phyloP scores from a whole-genome alignment of 1,140 invertebrate genomes.

The Philopotamus ludificatus region DNA sequence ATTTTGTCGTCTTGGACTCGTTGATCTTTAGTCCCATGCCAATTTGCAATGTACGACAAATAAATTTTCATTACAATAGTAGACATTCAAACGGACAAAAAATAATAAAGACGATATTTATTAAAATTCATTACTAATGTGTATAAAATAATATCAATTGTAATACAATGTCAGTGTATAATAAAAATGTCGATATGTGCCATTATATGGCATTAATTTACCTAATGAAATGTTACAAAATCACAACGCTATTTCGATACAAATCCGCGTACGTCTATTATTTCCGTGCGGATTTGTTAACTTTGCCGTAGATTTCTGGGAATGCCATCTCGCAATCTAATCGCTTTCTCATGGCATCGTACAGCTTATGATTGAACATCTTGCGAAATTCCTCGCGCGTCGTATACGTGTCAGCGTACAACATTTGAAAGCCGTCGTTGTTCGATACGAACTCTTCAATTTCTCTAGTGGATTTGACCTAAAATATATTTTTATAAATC shows the following conservation, averaged over 20 bases:
- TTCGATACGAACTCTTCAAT: constrained; percentile 71
- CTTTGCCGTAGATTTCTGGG: constrained; percentile 82
- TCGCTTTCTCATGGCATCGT: constrained; percentile 66
- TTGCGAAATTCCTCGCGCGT: constrained; percentile 73
- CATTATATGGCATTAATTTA: too few species aligned
- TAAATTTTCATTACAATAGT: too few species aligned
- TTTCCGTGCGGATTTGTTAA: constrained; percentile 48
- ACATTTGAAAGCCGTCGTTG: constrained; percentile 78
- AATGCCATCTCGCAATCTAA: constrained; percentile 70
- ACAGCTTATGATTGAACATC: constrained; percentile 81
- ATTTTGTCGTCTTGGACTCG: too few species aligned
- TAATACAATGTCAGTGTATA: background rate
- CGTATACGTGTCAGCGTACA: constrained; percentile 81
- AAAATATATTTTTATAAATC: background rate
- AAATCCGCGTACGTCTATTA: too few species aligned
- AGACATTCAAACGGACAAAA: constrained; percentile 1
- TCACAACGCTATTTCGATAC: background rate
- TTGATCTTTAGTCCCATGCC: too few species aligned
- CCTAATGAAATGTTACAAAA: too few species aligned
- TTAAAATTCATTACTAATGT: too few species aligned
- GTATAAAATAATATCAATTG: background rate
- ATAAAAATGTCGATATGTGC: too few species aligned
- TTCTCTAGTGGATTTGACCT: constrained; percentile 63
- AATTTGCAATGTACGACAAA: too few species aligned
- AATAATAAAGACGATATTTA: too few species aligned